These are phyloP conservation scores for Hylia prasina DNA, from an alignment of 2,113 vertebrate genomes.

Conservation along the genomic window DNA sequence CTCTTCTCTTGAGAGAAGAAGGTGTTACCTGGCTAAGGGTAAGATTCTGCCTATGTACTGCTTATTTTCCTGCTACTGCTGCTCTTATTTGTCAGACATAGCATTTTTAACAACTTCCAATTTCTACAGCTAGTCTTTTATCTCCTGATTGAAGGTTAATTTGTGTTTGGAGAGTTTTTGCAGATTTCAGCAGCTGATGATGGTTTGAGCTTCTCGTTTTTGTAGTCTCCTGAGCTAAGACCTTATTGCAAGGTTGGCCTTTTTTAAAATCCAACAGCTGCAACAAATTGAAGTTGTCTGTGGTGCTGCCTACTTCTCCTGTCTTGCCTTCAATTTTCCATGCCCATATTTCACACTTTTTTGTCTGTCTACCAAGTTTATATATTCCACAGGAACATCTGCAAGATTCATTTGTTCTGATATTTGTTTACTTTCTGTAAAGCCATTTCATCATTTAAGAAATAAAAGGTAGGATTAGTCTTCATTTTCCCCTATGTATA, in stretches of 20 bases:
- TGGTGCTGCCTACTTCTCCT: not conserved
- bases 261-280: not conserved
- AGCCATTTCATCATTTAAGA: not conserved
- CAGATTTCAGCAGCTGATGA: slow-evolving; percentile 49
- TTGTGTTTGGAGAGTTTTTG: slow-evolving; percentile 46
- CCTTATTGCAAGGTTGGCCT: slow-evolving; percentile 33
- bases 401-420: not conserved
- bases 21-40: not conserved
- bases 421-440: not conserved
- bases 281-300: slow-evolving; percentile 1
- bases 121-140: slow-evolving; percentile 43
- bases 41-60: not conserved
- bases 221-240: not conserved
- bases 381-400: not conserved
- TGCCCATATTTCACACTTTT: not conserved
- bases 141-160: slow-evolving; percentile 52
- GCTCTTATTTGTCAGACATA: slow-evolving; percentile 10
- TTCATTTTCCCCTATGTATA: not conserved
- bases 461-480: not conserved
- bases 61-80: slow-evolving; percentile 33
- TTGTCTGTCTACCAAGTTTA: not conserved
- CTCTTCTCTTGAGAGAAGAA: not conserved
- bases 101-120: not conserved
- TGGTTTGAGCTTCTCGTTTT: slow-evolving; percentile 8
- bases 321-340: not conserved